These are phyloP conservation scores for Odocoileus hemionus DNA, from an alignment of 2,113 vertebrate species.

Conservation along the genomic window DNA sequence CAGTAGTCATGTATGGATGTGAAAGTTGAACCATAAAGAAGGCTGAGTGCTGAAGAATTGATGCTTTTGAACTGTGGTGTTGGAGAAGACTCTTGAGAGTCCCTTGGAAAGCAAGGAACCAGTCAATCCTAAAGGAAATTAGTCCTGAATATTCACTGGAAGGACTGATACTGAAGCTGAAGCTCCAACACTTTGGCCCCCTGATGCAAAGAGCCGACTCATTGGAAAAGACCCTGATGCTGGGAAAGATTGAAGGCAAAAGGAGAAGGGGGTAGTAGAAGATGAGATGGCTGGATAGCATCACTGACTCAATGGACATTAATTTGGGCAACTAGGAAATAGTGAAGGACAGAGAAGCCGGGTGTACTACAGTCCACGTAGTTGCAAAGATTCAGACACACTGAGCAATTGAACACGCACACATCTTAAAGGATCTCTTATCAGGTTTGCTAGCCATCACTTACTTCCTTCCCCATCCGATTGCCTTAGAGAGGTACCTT, in stretches of 20 bases:
- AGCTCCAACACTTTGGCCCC: neutral
- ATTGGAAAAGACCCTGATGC: neutral
- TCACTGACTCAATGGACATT: neutral
- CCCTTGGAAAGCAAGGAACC: neutral
- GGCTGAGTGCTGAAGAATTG: neutral
- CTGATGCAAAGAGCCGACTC: neutral
- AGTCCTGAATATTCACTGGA: neutral
- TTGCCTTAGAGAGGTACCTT: too few relatives aligned
- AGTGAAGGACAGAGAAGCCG: neutral
- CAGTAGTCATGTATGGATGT: neutral
- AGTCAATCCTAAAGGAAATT: neutral
- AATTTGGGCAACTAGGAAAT: neutral
- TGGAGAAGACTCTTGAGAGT: neutral
- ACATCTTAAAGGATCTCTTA: neutral
- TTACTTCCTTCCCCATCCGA: neutral
- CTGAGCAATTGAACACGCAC: neutral
- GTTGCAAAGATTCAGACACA: neutral
- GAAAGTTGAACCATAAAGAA: neutral
- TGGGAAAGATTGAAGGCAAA: neutral
- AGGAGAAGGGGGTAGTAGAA: neutral
- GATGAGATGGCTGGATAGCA: neutral
- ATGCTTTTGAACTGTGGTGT: neutral
- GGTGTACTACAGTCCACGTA: neutral
- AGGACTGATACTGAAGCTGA: neutral
- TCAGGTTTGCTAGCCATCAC: accelerated